Base-by-base conservation (phyloP, 2,797 vertebrate species). In the Chelmon rostratus region DNA sequence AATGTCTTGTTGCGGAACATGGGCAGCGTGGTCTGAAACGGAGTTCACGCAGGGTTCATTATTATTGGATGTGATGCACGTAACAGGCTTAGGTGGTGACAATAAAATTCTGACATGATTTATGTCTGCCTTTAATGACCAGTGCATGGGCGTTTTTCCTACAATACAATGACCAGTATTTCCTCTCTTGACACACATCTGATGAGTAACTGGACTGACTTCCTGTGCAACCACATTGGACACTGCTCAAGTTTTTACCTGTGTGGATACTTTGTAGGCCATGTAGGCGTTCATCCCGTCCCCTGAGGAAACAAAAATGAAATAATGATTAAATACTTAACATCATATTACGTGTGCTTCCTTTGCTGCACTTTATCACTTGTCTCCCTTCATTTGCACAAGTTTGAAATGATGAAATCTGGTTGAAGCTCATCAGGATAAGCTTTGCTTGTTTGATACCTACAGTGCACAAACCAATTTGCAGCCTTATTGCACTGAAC, bases 221-320 rank as follows among this genome's bases (percentile, higher is more conserved):
- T 72, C 47, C 35, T 75, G 28, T 68, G 12, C 12, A 28, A 16
- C 5, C 23, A 46, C 12, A 70, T 10, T 15, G 16, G 75, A 35
- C 0, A 1, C 19, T 56, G 13, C 1, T 42, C 40, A 44, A 13
- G 31, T 70, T 13, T 67, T 70, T 96, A 99, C 98, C 98, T 98
- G 96, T 16, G 98, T 99, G 49, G 97, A 96, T 9, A 99, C 97
- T 95, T 96, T 98, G 92, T 99, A 99, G 85, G 97, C 97, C 93
- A 99, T 98, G 0, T 99, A 99, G 0, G 98, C 98, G 23, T 96
- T 98, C 98, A 99, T 99, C n/a, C 98, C 98, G 11, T 99, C 98
- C 38, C 98, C 98, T 99, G 57, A 0, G 33, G 40, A 12, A 21
- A 33, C 16, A 33, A 49, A 35, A 58, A 7, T 25, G 57, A 21